Evolutionary conservation across 2,113 vertebrate genomes (phyloP).

Genomic region (Meriones unguiculatus): DNA sequence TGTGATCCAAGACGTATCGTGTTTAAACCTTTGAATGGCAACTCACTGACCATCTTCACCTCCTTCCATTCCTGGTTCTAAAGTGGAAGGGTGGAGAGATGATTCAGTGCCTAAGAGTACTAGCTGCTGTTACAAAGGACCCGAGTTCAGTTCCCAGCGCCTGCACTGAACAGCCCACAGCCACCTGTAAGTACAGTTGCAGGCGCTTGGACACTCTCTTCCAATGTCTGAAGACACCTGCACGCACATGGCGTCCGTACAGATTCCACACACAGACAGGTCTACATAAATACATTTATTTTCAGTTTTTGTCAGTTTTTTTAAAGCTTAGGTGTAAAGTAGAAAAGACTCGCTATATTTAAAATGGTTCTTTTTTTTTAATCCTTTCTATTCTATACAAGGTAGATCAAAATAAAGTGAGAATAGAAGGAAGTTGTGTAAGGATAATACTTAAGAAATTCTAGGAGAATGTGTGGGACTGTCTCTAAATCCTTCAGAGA

Average conservation of each 20-base stretch:
- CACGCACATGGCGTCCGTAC: background rate
- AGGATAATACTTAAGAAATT: background rate
- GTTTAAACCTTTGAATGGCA: background rate
- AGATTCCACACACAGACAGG: background rate
- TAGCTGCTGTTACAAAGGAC: background rate
- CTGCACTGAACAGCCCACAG: too few relatives aligned
- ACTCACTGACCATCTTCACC: background rate
- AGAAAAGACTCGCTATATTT: background rate
- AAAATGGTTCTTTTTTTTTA: background rate
- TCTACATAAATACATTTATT: background rate
- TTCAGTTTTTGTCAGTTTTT: background rate
- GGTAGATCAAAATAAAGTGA: constrained; percentile 15
- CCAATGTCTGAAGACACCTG: background rate
- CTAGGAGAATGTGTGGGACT: background rate
- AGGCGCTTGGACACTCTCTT: background rate
- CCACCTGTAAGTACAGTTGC: background rate
- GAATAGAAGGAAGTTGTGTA: background rate
- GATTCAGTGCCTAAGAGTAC: background rate
- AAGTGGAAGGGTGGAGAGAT: background rate
- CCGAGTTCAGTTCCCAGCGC: background rate
- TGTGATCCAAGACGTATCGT: background rate
- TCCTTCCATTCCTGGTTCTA: background rate
- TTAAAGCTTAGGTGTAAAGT: background rate
- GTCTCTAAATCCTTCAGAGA: background rate
- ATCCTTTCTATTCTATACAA: background rate